phyloP scores from a whole-genome alignment of 2,113 vertebrate genomes.

The Melanostigma gelatinosum region DNA sequence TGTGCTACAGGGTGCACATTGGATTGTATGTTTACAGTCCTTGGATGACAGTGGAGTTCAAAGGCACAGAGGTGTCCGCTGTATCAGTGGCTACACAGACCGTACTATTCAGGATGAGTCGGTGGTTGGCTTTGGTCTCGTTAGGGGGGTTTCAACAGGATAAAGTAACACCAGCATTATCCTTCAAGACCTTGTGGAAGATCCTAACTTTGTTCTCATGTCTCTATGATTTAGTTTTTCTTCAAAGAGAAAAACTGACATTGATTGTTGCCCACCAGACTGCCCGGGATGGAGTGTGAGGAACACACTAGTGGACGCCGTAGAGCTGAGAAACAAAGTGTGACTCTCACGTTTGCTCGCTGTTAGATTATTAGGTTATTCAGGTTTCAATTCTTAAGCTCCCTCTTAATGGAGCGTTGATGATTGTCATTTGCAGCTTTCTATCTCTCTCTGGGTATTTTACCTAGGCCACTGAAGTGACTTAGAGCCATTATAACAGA shows the following conservation, averaged over 20 bases:
- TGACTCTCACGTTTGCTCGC: conserved; percentile 75
- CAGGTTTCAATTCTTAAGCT: conserved; percentile 87
- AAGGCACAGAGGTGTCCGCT: background rate
- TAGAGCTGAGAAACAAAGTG: conserved; percentile 52
- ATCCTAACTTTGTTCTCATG: background rate
- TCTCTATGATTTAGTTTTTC: conserved; percentile 1
- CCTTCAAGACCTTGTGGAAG: conserved; percentile 21
- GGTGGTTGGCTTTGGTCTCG: conserved; percentile 7
- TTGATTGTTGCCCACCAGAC: conserved; percentile 8
- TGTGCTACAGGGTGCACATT: background rate
- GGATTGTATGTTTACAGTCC: background rate
- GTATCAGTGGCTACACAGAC: background rate
- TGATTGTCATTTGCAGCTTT: conserved; percentile 93
- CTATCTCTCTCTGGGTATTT: conserved; percentile 76
- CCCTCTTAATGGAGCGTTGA: conserved; percentile 74
- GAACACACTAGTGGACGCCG: conserved; percentile 48
- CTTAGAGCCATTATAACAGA: conserved; percentile 77
- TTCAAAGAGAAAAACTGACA: conserved; percentile 17
- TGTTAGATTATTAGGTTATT: conserved; percentile 88
- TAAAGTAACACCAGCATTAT: conserved; percentile 19
- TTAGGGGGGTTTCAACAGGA: conserved; percentile 5
- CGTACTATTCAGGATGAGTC: background rate
- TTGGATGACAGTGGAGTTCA: background rate
- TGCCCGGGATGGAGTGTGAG: conserved; percentile 45
- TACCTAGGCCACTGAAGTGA: conserved; percentile 76